phyloP scores from a whole-genome alignment of 2,113 vertebrate genomes.

The Nothocercus julius region DNA sequence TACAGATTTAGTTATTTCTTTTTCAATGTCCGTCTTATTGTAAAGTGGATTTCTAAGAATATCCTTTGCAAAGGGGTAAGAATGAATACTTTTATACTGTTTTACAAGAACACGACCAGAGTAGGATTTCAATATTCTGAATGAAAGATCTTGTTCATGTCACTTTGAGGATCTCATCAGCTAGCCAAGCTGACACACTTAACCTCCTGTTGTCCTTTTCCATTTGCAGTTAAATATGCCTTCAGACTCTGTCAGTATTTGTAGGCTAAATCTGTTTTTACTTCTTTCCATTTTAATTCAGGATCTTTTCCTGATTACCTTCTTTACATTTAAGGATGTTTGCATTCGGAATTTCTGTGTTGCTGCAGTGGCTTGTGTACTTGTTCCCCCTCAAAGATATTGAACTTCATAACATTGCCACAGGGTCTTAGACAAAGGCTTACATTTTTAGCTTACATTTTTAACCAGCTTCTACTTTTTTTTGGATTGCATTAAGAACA shows the following conservation, averaged over 20 bases:
- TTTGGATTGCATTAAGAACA: not conserved
- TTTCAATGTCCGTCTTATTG: not conserved
- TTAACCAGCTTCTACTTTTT: not conserved
- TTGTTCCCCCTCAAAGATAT: not conserved
- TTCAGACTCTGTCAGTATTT: not conserved
- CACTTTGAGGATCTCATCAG: not conserved
- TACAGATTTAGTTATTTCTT: not conserved
- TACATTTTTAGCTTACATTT: not conserved
- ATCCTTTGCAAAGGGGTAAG: not conserved
- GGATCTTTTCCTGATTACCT: not conserved
- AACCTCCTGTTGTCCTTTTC: not conserved
- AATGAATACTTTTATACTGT: not conserved
- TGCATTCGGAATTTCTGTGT: not conserved
- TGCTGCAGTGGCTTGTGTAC: not conserved
- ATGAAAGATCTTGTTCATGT: not conserved
- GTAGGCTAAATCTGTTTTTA: not conserved
- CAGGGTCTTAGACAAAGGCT: not conserved
- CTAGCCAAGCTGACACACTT: not conserved
- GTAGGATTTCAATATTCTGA: not conserved
- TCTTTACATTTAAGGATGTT: not conserved
- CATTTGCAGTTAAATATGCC: not conserved
- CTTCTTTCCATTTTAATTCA: not conserved
- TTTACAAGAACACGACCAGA: not conserved
- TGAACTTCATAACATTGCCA: not conserved
- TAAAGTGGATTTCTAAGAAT: not conserved